Evolutionary conservation across 1,140 invertebrate genomes (phyloP), one percentile per base, ranked within the genome.

Genomic region (Pogonomyrmex californicus): DNA sequence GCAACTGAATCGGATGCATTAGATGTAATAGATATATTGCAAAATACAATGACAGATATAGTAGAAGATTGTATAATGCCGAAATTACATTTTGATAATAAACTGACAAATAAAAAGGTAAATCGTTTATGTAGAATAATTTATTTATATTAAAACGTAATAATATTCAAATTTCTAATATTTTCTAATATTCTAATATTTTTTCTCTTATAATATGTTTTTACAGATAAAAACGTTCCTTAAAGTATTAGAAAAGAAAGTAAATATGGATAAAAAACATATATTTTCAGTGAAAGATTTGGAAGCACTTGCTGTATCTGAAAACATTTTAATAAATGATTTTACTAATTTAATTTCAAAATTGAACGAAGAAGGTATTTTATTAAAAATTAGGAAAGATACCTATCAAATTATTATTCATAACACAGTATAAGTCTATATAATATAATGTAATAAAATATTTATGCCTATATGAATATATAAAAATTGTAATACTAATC

Each of bases 21-120:
- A 78, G 98, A 99, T 93, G 97, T 99, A 30, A 96, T 99, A 33
- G 97, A 98, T 91, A 96, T 99, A 71, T 97, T 99, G 93, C 97
- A 97, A 89, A 97, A 97, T 92, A 98, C 98, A 92, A 96, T 99
- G 92, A 95, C 97, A 33, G 97, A 98, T 91, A 97, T 97, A 9
- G 97, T 97, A 88, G 96, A 96, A 38, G 97, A 98, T 94, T 97
- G 97, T 87, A 51, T 47, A 60, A 82, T 38, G 3, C 87, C 70
- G 51, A 70, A 47, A 38, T 86, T 47, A 66, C 73, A 75, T 54
- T 83, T 54, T 44, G 97, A 97, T 58, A 97, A 97, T 17, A 98
- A 97, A 94, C 97, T 97, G 91, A 96, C 96, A n/a, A 95, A 95
- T 76, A 96, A 95, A 89, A 96, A 97, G 93, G 97, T 97, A 95